Conservation (phyloP, 2,888 invertebrate species). For the Phytoseiulus persimilis region DNA sequence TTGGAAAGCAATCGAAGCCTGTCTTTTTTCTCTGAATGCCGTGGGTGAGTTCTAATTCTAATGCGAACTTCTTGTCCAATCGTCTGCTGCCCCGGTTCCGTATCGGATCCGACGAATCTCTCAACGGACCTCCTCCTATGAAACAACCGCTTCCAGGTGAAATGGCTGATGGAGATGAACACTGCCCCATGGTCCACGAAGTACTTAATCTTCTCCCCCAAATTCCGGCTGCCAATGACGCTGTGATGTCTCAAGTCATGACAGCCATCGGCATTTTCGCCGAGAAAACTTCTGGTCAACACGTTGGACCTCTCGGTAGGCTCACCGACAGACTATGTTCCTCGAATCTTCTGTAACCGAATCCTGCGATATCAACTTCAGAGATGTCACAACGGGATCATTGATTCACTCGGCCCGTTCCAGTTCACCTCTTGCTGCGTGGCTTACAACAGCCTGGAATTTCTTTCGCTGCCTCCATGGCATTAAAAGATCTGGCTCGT, state of each 20-base stretch:
- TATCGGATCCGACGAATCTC: too few species aligned
- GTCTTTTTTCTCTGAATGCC: conserved; percentile 17
- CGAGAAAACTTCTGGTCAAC: conserved; percentile 25
- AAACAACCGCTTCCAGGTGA: not conserved
- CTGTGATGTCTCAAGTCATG: conserved; percentile 22
- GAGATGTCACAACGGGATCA: not conserved
- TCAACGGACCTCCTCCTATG: too few species aligned
- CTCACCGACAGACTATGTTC: too few species aligned
- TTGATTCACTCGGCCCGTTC: not conserved
- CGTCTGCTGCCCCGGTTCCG: too few species aligned
- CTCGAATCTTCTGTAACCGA: too few species aligned
- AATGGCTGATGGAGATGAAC: conserved; percentile 6
- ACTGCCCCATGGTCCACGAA: not conserved
- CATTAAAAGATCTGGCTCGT: conserved; percentile 25
- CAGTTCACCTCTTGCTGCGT: conserved; percentile 13
- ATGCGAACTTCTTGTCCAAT: too few species aligned
- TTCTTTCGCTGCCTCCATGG: conserved; percentile 16
- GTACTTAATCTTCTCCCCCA: not conserved
- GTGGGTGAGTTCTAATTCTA: not conserved
- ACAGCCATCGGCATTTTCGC: conserved; percentile 31
- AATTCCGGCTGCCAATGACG: conserved; percentile 22
- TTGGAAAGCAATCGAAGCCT: conserved; percentile 12
- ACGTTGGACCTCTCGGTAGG: conserved; percentile 20
- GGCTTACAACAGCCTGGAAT: conserved; percentile 18
- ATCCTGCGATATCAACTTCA: too few species aligned